Conservation (phyloP, 2,888 invertebrate species). For the Helleia helle region DNA sequence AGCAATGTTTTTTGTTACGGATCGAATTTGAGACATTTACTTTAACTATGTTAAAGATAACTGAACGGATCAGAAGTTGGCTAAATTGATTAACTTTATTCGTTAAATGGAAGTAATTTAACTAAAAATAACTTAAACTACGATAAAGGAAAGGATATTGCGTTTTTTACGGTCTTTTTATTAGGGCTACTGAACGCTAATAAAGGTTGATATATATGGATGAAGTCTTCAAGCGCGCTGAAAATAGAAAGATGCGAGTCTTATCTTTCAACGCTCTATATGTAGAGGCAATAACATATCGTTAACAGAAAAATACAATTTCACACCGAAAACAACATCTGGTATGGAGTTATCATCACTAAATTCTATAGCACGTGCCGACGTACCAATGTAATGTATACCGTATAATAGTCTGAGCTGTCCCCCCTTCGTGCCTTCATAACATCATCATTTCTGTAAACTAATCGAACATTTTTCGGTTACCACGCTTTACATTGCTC, state of each 20-base stretch:
- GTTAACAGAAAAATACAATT: slow-evolving; percentile 21
- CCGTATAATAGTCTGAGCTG: slow-evolving; percentile 33
- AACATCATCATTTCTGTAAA: slow-evolving; percentile 30
- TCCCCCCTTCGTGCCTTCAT: slow-evolving; percentile 35
- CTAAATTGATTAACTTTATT: too few species aligned
- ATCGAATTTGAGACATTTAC: too few species aligned
- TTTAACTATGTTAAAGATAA: too few species aligned
- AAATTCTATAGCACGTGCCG: slow-evolving; percentile 51
- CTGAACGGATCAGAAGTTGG: too few species aligned
- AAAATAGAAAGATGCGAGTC: slow-evolving; percentile 4
- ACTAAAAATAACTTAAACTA: not conserved
- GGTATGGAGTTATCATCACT: slow-evolving; percentile 41
- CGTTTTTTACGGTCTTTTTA: not conserved
- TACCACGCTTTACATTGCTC: slow-evolving; percentile 31
- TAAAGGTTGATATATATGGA: not conserved
- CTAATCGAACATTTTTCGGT: slow-evolving; percentile 19
- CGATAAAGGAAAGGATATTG: not conserved
- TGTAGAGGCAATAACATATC: slow-evolving; percentile 11
- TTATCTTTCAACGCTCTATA: slow-evolving; percentile 8
- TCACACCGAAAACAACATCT: slow-evolving; percentile 37
- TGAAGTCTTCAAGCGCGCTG: not conserved
- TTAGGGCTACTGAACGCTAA: slow-evolving; percentile 1
- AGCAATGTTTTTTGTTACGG: too few species aligned
- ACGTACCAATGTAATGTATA: slow-evolving; percentile 42
- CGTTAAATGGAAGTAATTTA: not conserved